Evolutionary conservation across 2,113 vertebrate species (phyloP).

Genomic region (Prunella fulvescens): DNA sequence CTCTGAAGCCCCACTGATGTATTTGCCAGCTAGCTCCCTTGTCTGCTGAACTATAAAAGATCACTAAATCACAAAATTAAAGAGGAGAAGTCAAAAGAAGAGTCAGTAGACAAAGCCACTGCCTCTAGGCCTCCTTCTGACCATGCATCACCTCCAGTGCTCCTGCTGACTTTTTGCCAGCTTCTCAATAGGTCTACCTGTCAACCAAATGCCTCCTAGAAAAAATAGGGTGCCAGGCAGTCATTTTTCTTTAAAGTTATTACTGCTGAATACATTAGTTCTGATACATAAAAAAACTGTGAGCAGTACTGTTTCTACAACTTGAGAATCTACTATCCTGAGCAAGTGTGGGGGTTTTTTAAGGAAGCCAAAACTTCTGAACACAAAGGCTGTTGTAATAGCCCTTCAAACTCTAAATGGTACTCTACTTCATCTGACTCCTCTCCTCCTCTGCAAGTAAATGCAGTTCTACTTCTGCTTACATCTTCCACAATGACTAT

Average conservation of each 20-base stretch:
- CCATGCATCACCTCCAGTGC: fast-evolving
- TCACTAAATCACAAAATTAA: neutral
- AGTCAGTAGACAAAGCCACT: neutral
- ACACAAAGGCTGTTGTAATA: neutral
- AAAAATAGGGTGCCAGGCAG: neutral
- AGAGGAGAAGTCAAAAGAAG: neutral
- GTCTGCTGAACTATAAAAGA: neutral
- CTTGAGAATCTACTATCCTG: neutral
- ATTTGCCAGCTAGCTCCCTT: neutral
- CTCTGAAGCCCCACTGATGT: neutral
- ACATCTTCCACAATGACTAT: neutral
- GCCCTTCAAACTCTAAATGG: neutral
- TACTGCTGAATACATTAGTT: neutral
- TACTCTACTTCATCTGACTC: neutral
- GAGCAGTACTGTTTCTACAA: neutral
- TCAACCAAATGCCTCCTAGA: neutral
- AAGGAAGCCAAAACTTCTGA: neutral
- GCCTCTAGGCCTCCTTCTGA: neutral
- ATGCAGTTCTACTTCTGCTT: neutral
- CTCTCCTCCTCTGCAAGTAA: neutral
- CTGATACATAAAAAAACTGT: neutral
- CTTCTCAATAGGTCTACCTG: neutral
- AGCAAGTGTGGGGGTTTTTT: fast-evolving
- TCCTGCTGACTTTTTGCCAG: neutral
- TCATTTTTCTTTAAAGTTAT: neutral